These are phyloP conservation scores for Abscondita cerata DNA, from an alignment of 2,888 invertebrate genomes.

Conservation along the genomic window DNA sequence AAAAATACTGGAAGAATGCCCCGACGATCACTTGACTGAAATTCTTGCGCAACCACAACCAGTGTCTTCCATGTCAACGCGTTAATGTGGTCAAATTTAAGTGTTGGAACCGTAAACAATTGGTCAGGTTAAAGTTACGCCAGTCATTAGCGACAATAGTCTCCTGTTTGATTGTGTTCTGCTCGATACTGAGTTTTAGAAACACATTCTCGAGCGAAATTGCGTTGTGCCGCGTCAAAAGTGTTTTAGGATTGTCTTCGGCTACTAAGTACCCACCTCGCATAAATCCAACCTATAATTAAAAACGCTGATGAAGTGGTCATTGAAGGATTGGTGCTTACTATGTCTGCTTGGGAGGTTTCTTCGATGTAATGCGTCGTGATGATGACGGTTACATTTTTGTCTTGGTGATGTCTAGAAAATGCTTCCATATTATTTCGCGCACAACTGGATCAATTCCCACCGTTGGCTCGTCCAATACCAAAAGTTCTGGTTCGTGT, in stretches of 20 bases:
- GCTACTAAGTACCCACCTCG: conserved; percentile 83
- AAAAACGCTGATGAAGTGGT: no score
- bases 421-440: conserved; percentile 85
- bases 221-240: conserved; percentile 74
- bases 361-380: conserved; percentile 91
- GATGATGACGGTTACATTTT: conserved; percentile 82
- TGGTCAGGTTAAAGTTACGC: background rate
- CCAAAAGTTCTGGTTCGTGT: conserved; percentile 88
- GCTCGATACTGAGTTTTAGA: conserved; percentile 78
- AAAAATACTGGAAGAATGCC: conserved; percentile 85
- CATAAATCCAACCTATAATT: conserved; percentile 77
- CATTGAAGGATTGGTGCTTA: conserved; percentile 58
- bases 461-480: conserved; percentile 92
- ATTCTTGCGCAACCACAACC: conserved; percentile 86
- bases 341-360: conserved; percentile 81
- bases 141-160: background rate
- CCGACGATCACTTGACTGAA: conserved; percentile 81
- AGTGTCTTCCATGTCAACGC: conserved; percentile 89
- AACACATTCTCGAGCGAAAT: conserved; percentile 83
- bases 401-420: conserved; percentile 80
- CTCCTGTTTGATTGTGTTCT: conserved; percentile 64
- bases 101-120: no score
- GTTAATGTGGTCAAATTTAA: conserved; percentile 63
- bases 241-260: conserved; percentile 77
- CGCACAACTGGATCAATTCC: conserved; percentile 90